Base-by-base conservation (phyloP, 1,140 invertebrate genomes). In the Stenopsyche tienmushanensis region DNA sequence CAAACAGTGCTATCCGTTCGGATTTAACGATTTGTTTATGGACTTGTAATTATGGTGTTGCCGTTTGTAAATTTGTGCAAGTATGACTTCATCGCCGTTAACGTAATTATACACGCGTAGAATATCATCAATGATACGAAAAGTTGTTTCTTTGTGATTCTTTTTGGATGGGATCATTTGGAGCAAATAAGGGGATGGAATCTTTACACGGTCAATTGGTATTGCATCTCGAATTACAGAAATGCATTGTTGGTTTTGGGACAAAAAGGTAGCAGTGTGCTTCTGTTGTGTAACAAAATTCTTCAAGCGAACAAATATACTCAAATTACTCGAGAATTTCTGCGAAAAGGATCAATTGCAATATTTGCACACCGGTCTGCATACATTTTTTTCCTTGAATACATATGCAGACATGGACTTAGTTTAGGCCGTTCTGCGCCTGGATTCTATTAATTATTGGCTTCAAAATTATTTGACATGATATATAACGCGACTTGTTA, bases 161-260 rank as follows among this genome's bases (percentile, higher is more conserved):
- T n/a, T n/a, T n/a, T n/a, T n/a, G n/a, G n/a, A n/a, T n/a, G n/a
- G n/a, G n/a, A n/a, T n/a, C n/a, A n/a, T n/a, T n/a, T n/a, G n/a
- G n/a, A n/a, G n/a, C n/a, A n/a, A n/a, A n/a, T n/a, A n/a, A n/a
- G n/a, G 39, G 54, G 21, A 57, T 57, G 29, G 21, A 57, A 57
- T 42, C 21, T 60, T 60, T 60, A 47, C 57, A 60, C 57, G 57
- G 57, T 60, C 57, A 60, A 60, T 60, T 60, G 57, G 42, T 60
- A 60, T 60, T 49, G 39, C 57, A 39, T 60, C 57, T 60, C 42
- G 42, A 9, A 20, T 60, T 60, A 60, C 42, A 60, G 13, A 24
- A n/a, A 18, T 39, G 13, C 15, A 26, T 60, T 60, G 57, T 60
- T 49, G 23, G 7, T 47, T 15, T 47, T 13, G 44, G n/a, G n/a